phyloP scores from a whole-genome alignment of 92 coral and sea anemone genomes.

The Zoanthus solanderi region DNA sequence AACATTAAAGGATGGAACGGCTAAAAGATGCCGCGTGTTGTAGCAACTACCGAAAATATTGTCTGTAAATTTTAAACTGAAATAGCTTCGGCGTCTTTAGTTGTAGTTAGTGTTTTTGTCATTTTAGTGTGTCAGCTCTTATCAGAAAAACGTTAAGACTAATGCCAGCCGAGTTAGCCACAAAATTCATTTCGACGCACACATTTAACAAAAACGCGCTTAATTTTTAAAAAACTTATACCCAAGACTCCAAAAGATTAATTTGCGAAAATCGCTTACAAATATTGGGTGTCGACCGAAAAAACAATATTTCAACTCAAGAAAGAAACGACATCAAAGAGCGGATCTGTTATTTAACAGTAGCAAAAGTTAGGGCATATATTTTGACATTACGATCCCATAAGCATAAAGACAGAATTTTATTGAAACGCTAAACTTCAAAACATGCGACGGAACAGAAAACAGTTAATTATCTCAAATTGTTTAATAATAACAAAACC shows the following conservation, averaged over 20 bases:
- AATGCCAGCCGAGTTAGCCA: constrained; percentile 19
- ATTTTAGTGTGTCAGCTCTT: constrained; percentile 33
- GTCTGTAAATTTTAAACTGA: not conserved
- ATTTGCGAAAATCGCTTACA: constrained; percentile 19
- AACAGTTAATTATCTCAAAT: constrained; percentile 71
- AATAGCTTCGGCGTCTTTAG: constrained; percentile 26
- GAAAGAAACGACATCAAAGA: not conserved
- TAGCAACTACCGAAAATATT: constrained; percentile 8
- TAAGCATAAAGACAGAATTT: constrained; percentile 34
- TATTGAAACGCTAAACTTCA: constrained; percentile 49
- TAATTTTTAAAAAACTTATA: constrained; percentile 41
- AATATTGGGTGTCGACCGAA: constrained; percentile 7
- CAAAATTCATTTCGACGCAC: constrained; percentile 36
- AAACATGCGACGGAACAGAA: constrained; percentile 45
- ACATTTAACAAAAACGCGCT: constrained; percentile 24
- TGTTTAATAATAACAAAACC: constrained; percentile 81
- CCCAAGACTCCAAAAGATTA: constrained; percentile 24
- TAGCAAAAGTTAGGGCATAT: constrained; percentile 22
- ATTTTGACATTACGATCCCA: constrained; percentile 35
- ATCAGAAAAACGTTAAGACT: constrained; percentile 23
- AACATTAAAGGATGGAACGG: not conserved
- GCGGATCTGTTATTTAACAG: not conserved
- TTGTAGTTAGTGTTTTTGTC: constrained; percentile 35
- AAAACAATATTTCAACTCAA: not conserved
- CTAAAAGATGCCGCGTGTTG: constrained; percentile 26